A percentile compares a stretch with the other conserved stretches of the same genome.
These are phyloP conservation scores for Pemphredon lugubris DNA, from an alignment of 2,888 invertebrate species.

Conservation along the genomic window DNA sequence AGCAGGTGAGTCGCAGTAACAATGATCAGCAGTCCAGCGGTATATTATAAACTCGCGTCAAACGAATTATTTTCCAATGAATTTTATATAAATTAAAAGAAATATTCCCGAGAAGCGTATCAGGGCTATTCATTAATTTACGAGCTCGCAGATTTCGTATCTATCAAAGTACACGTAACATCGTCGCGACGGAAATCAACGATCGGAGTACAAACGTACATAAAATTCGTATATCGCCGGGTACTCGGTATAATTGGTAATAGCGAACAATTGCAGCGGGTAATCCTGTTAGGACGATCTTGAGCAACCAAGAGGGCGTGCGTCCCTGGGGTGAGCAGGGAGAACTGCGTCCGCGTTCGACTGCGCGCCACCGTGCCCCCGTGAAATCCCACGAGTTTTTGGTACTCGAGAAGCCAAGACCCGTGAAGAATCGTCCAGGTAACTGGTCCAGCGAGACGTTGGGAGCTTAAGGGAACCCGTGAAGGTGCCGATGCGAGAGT, in stretches of 20 bases:
- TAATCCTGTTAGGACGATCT: conserved; percentile 75
- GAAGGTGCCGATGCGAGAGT: conserved; percentile 70
- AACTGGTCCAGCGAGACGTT: conserved; percentile 25
- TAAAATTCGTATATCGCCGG: not conserved
- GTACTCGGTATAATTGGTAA: conserved; percentile 69
- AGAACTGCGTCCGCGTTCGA: conserved; percentile 48
- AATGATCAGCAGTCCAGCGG: no score
- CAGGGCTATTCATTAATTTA: no score
- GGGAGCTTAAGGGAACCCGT: conserved; percentile 49
- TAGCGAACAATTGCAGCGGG: conserved; percentile 65
- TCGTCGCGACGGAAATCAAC: no score
- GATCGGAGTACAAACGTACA: not conserved
- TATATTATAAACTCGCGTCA: no score
- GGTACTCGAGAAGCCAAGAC: conserved; percentile 70
- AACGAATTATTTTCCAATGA: no score
- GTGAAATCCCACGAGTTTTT: conserved; percentile 66
- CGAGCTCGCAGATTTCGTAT: no score
- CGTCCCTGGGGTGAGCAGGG: conserved; percentile 58
- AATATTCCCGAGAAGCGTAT: no score
- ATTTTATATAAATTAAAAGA: no score
- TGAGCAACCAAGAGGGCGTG: conserved; percentile 78
- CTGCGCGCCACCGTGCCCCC: conserved; percentile 48
- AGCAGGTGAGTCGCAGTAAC: no score
- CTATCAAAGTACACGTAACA: no score
- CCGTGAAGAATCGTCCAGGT: conserved; percentile 67